Evolutionary conservation across 37 sponge, comb jelly and placozoan genomes (phyloP), one percentile per base, ranked within the genome.

Genomic region (Halisarca cf. caerulea): DNA sequence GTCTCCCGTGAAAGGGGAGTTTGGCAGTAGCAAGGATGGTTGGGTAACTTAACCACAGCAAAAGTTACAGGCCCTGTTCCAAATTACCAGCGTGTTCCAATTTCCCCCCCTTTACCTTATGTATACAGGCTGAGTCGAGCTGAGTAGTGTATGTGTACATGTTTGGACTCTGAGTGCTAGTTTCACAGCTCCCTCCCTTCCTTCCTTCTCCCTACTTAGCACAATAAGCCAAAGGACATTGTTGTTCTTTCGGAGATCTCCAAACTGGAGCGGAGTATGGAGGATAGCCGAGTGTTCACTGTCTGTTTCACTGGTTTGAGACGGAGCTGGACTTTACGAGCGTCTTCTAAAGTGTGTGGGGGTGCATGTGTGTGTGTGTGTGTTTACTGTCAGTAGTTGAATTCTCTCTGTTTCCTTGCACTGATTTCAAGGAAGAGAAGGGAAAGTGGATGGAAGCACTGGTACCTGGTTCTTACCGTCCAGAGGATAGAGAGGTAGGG

Each of bases 361-460:
- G n/a, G n/a, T n/a, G n/a, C n/a, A n/a, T n/a, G n/a, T n/a, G n/a
- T n/a, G n/a, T n/a, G n/a, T n/a, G n/a, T n/a, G n/a, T n/a, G n/a
- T n/a, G n/a, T 55, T 17, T 55, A 20, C 57, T 55, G 57, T 55
- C 36, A 34, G 35, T 20, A 69, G 7, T n/a, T n/a, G n/a, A n/a
- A n/a, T n/a, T n/a, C n/a, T n/a, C 39, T 38, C 0, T 11, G 44
- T 40, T 74, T 2, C 25, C 14, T 7, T 4, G 0, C 2, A 17
- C 21, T 14, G 21, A 2, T 74, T 15, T 40, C 11, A 20, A 74
- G 77, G 77, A 74, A 18, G 45, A 74, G 45, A 74, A 18, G 44
- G 23, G 23, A n/a, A 17, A 74, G 44, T 74, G 77, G 77, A 74
- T 74, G 77, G 77, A 74, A 74, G 77, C 77, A 7, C 42, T 74